Evolutionary conservation across 2,797 vertebrate genomes (phyloP).

Genomic region (Sebastes baramenuke): DNA sequence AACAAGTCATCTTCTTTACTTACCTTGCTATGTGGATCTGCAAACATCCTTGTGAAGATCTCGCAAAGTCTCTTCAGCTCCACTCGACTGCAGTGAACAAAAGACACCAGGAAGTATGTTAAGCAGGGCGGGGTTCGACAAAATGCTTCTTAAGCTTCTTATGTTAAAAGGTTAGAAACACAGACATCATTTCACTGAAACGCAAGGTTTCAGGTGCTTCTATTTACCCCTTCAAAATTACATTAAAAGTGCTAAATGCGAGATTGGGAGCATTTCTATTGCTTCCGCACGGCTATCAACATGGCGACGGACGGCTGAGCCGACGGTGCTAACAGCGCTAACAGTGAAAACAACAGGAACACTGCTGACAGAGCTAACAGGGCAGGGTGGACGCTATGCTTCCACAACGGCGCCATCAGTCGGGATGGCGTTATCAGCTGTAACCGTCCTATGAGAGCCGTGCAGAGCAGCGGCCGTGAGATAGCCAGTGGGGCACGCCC

Average conservation of each 20-base stretch:
- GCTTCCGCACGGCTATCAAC: rapidly evolving
- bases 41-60: slow-evolving; percentile 98
- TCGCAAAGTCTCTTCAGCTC: slow-evolving; percentile 96
- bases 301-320: too few relatives aligned
- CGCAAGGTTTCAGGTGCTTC: neutral
- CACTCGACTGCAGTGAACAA: slow-evolving; percentile 85
- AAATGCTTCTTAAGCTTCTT: neutral
- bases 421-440: too few relatives aligned
- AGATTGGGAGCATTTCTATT: neutral
- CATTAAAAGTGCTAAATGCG: neutral
- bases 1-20: slow-evolving; percentile 72
- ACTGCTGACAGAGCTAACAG: neutral
- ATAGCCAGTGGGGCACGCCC: too few relatives aligned
- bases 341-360: neutral
- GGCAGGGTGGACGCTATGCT: neutral
- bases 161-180: neutral
- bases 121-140: neutral
- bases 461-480: too few relatives aligned
- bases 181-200: neutral
- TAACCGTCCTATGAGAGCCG: too few relatives aligned
- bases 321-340: too few relatives aligned
- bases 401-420: too few relatives aligned
- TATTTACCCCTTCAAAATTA: neutral
- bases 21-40: slow-evolving; percentile 98
- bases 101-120: neutral